Percentiles rank a stretch among this genome's conserved stretches.
Conservation (phyloP, 2,113 vertebrate species). For the Tetraodon nigroviridis region DNA sequence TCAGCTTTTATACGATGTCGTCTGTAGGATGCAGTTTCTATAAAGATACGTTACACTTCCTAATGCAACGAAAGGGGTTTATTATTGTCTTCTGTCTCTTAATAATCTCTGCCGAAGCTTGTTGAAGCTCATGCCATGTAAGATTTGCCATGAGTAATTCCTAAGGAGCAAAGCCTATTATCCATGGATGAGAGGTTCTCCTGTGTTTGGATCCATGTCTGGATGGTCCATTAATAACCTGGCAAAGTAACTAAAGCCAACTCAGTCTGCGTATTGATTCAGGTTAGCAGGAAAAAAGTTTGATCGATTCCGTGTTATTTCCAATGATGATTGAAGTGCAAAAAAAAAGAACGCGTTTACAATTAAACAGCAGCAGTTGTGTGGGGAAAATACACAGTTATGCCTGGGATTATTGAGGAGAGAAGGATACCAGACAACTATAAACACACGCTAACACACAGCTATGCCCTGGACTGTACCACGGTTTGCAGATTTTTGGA, state of each 20-base stretch:
- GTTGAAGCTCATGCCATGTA: slow-evolving; percentile 26
- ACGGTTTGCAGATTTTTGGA: slow-evolving; percentile 8
- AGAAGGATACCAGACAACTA: slow-evolving; percentile 1
- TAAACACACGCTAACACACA: slow-evolving; percentile 1
- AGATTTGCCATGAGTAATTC: slow-evolving; percentile 39
- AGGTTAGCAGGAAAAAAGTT: neutral
- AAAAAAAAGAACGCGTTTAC: slow-evolving; percentile 20
- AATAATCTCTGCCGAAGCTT: slow-evolving; percentile 35
- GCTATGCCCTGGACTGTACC: neutral
- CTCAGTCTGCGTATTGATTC: slow-evolving; percentile 1
- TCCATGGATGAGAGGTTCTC: slow-evolving; percentile 45
- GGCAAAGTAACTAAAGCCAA: neutral
- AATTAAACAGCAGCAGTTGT: slow-evolving; percentile 9
- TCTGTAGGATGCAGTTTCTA: no score
- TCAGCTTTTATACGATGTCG: no score
- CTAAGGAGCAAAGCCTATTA: slow-evolving; percentile 51
- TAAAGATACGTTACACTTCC: no score
- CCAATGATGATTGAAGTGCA: slow-evolving; percentile 1
- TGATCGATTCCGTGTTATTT: slow-evolving; percentile 4
- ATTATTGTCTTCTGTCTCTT: slow-evolving; percentile 26
- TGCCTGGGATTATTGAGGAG: slow-evolving; percentile 17
- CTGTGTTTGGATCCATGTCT: slow-evolving; percentile 39
- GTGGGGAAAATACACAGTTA: slow-evolving; percentile 15
- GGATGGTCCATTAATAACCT: slow-evolving; percentile 37
- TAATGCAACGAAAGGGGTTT: slow-evolving; percentile 10